Conservation (phyloP, 2,113 vertebrate species). For the Corvus hawaiiensis region DNA sequence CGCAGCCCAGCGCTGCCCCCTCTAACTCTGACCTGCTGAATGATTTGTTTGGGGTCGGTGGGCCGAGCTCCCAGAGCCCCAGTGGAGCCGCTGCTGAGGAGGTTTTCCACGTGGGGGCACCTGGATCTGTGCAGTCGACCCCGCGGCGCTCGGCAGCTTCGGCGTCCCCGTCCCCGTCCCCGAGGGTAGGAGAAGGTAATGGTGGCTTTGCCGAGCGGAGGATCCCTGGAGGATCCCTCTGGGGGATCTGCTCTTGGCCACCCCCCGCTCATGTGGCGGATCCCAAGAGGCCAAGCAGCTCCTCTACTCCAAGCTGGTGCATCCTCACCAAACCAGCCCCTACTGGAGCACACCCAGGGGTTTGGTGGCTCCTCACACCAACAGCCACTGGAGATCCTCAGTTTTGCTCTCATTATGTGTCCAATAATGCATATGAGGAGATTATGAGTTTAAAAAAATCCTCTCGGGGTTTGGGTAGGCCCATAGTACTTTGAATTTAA, state of each 20-base stretch:
- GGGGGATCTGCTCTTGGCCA: neutral
- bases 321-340: neutral
- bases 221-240: neutral
- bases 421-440: neutral
- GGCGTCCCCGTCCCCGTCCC: slow-evolving; percentile 82
- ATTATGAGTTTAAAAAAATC: neutral
- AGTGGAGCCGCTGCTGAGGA: slow-evolving; percentile 60
- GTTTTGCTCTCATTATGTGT: neutral
- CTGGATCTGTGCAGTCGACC: slow-evolving; percentile 87
- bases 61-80: slow-evolving; percentile 48
- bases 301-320: neutral
- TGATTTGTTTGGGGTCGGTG: slow-evolving; percentile 84
- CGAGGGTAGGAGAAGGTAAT: slow-evolving; percentile 79
- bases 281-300: neutral
- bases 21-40: slow-evolving; percentile 88
- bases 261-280: rapidly evolving
- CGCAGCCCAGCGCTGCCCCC: slow-evolving; percentile 70
- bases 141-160: slow-evolving; percentile 81
- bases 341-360: neutral
- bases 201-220: neutral
- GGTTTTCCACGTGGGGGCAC: slow-evolving; percentile 67
- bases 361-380: neutral
- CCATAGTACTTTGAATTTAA: neutral
- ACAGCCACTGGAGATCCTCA: neutral
- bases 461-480: neutral